Conservation (phyloP, 2,888 invertebrate genomes). For the Vesta saturnalis region DNA sequence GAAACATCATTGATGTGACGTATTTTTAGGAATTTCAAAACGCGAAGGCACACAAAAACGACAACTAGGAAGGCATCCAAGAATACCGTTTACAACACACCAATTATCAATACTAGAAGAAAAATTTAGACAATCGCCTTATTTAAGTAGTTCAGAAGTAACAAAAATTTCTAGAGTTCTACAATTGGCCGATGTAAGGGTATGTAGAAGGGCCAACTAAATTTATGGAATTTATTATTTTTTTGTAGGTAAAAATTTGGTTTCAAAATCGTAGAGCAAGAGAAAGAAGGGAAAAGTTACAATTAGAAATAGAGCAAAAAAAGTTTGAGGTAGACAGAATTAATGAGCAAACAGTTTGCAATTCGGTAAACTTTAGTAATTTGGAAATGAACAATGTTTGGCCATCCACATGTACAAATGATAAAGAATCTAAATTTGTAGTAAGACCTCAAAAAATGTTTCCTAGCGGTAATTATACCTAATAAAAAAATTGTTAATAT, state of each 20-base stretch:
- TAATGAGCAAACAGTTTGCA: too few species aligned
- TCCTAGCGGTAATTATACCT: too few species aligned
- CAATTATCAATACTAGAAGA: constrained; percentile 76
- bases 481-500: too few species aligned
- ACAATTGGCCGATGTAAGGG: constrained; percentile 75
- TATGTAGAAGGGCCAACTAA: constrained; percentile 56
- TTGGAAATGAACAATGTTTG: too few species aligned
- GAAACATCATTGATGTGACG: too few species aligned
- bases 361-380: too few species aligned
- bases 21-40: constrained; percentile 55
- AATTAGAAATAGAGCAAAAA: constrained; percentile 51
- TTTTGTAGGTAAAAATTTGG: constrained; percentile 72
- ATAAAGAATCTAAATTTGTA: too few species aligned
- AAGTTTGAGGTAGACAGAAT: too few species aligned
- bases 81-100: constrained; percentile 78
- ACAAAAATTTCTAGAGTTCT: constrained; percentile 70
- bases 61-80: constrained; percentile 71
- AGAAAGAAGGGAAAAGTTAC: constrained; percentile 70
- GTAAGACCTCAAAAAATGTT: too few species aligned
- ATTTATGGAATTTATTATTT: neutral
- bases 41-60: constrained; percentile 63
- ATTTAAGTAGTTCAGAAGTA: constrained; percentile 76
- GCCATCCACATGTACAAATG: too few species aligned
- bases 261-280: constrained; percentile 84
- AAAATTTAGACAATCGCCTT: constrained; percentile 73